phyloP scores from a whole-genome alignment of 1,140 invertebrate genomes.

The Hormaphis cornu region DNA sequence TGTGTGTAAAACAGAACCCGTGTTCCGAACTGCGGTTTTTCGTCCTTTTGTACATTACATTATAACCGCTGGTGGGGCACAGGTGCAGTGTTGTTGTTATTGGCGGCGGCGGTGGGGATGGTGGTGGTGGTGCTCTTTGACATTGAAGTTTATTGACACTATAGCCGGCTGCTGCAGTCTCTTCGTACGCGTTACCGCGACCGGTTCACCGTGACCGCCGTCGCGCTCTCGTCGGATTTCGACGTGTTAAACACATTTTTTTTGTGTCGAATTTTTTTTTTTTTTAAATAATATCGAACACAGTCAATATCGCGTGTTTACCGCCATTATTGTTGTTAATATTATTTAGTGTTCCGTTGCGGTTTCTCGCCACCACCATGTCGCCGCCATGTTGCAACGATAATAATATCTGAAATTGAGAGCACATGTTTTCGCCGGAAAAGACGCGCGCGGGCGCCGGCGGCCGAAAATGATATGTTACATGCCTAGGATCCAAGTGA shows the following conservation, averaged over 20 bases:
- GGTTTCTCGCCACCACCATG: neutral
- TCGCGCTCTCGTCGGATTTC: neutral
- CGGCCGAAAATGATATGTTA: conserved; percentile 38
- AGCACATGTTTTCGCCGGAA: neutral
- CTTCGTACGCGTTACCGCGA: conserved; percentile 4
- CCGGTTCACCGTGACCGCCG: neutral
- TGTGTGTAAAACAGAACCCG: too few species aligned
- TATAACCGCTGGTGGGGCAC: too few species aligned
- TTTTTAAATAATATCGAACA: too few species aligned
- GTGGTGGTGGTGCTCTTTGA: conserved; percentile 20
- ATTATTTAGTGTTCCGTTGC: neutral
- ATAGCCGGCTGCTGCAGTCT: neutral
- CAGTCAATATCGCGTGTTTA: too few species aligned
- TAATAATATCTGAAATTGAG: too few species aligned
- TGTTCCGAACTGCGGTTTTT: too few species aligned
- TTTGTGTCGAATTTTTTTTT: too few species aligned
- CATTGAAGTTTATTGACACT: conserved; percentile 32
- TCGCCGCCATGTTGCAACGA: too few species aligned
- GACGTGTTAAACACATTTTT: too few species aligned
- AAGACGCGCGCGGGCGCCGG: neutral
- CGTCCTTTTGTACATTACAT: too few species aligned
- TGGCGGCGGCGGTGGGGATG: neutral
- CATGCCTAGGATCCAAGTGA: conserved; percentile 38
- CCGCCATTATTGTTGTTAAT: too few species aligned
- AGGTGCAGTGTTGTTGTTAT: neutral